A percentile compares a stretch with the other conserved stretches of the same genome.
phyloP scores from a whole-genome alignment of 2,113 vertebrate species.

The Phyllostomus discolor region DNA sequence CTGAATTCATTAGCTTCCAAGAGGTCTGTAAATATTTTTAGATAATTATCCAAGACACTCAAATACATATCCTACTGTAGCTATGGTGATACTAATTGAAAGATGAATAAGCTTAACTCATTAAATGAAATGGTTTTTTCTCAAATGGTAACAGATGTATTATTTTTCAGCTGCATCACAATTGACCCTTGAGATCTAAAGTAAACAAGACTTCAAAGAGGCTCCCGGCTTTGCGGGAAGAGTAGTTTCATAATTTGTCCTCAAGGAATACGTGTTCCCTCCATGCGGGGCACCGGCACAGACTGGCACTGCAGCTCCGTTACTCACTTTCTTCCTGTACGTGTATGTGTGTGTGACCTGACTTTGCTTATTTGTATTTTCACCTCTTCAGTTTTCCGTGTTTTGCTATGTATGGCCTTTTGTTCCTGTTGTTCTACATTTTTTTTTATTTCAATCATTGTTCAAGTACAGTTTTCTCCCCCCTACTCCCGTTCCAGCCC shows the following conservation, averaged over 20 bases:
- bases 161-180: neutral
- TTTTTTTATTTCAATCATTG: too few relatives aligned
- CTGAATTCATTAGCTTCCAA: neutral
- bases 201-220: neutral
- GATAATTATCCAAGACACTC: neutral
- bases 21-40: neutral
- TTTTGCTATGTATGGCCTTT: neutral
- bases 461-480: too few relatives aligned
- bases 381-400: neutral
- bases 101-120: slow-evolving; percentile 8
- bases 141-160: neutral
- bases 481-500: too few relatives aligned
- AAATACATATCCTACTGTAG: neutral
- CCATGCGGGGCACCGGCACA: neutral
- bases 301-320: neutral
- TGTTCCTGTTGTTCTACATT: neutral
- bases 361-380: too few relatives aligned
- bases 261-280: neutral
- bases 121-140: neutral
- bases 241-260: neutral
- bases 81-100: neutral
- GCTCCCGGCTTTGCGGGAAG: neutral
- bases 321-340: neutral
- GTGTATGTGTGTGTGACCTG: too few relatives aligned
- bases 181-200: neutral